Evolutionary conservation across 2,888 invertebrate genomes (phyloP).

Genomic region (Saturnia pavonia): DNA sequence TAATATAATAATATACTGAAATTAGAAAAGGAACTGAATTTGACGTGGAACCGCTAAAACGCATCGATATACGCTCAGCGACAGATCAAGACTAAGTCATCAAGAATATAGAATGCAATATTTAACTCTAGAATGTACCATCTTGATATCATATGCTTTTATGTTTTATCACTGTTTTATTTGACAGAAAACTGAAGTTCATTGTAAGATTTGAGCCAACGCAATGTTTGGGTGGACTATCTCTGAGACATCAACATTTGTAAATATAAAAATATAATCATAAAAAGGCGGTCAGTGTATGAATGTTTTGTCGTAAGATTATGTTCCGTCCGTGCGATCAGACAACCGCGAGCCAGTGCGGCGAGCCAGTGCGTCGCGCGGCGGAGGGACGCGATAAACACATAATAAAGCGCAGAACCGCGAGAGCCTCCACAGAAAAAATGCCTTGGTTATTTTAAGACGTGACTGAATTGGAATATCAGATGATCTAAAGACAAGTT

Average conservation of each 20-base stretch:
- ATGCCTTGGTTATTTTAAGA: slow-evolving; percentile 1
- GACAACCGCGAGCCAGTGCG: too few relatives aligned
- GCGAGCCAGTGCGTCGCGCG: too few relatives aligned
- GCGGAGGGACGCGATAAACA: slow-evolving; percentile 60
- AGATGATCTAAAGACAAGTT: slow-evolving; percentile 3
- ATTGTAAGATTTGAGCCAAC: neutral
- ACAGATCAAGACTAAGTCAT: too few relatives aligned
- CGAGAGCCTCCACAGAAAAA: slow-evolving; percentile 21
- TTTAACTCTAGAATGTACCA: too few relatives aligned
- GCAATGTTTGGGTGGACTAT: neutral
- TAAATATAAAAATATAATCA: neutral
- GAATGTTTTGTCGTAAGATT: slow-evolving; percentile 30
- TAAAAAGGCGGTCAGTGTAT: slow-evolving; percentile 29
- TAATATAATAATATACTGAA: too few relatives aligned
- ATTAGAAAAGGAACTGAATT: too few relatives aligned
- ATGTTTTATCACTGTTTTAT: too few relatives aligned
- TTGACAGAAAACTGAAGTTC: neutral
- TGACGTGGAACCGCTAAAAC: too few relatives aligned
- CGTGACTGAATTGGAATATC: slow-evolving; percentile 16
- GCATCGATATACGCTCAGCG: too few relatives aligned
- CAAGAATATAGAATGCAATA: too few relatives aligned
- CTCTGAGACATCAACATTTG: neutral
- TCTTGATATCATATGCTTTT: too few relatives aligned
- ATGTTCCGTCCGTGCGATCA: slow-evolving; percentile 37
- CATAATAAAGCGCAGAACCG: slow-evolving; percentile 49